These are phyloP conservation scores for Myotis vivesi DNA, from an alignment of 2,797 vertebrate species.

Conservation along the genomic window DNA sequence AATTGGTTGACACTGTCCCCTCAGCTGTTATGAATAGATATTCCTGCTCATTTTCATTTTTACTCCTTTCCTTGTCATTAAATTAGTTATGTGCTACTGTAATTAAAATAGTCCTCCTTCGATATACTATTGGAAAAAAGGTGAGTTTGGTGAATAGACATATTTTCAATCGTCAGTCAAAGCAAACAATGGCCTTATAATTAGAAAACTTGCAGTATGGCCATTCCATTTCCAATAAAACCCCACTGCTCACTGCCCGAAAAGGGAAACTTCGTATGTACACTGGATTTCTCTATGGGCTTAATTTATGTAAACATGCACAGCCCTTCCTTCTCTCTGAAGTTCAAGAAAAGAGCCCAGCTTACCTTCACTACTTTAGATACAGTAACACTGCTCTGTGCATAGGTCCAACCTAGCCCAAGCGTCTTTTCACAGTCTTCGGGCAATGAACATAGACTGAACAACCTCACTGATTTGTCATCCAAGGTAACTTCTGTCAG, in stretches of 20 bases:
- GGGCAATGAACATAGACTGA: neutral
- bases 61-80: constrained; percentile 21
- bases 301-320: neutral
- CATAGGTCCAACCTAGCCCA: neutral
- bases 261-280: constrained; percentile 11
- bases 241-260: neutral
- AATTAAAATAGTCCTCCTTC: constrained; percentile 32
- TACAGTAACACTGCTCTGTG: neutral
- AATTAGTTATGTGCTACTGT: neutral
- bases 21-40: neutral
- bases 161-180: constrained; percentile 29
- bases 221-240: constrained; percentile 37
- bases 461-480: neutral
- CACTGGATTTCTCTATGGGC: neutral
- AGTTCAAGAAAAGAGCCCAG: neutral
- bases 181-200: constrained; percentile 1
- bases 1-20: neutral
- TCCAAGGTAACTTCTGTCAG: neutral
- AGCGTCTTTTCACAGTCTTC: neutral
- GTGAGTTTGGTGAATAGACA: constrained; percentile 25
- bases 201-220: constrained; percentile 12
- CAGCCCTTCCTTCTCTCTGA: neutral
- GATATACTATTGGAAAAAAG: constrained; percentile 27
- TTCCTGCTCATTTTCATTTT: constrained; percentile 37
- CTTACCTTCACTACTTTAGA: neutral